Evolutionary conservation across 2,888 invertebrate species (phyloP), one percentile per base, ranked within the genome.

Genomic region (Bhutanitis thaidina): DNA sequence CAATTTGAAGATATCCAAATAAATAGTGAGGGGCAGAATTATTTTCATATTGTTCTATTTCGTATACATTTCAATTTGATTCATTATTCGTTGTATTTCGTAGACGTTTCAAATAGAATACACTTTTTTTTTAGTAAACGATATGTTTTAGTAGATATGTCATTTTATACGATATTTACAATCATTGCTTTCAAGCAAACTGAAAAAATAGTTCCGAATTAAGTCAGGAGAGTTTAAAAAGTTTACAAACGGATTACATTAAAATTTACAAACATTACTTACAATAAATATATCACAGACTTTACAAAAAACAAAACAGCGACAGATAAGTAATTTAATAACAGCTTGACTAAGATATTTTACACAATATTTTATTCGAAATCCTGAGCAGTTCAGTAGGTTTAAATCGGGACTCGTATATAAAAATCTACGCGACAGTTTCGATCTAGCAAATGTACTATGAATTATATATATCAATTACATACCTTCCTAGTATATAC

Each of bases 221-320:
- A 8, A 27, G 27, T 27, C 7, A 27, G 7, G 8, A 27, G 8
- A 27, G 27, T 27, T 27, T 1, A 27, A 7, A 8, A 8, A 27
- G 27, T 27, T 27, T 27, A 27, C 27, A 27, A 27, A 27, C 27
- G 27, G 56, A 65, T 69, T 74, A 80, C 58, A 73, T 64, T 75
- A 72, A 64, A 74, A 80, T 84, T 73, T 86, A 85, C 83, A 87
- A 72, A 51, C 55, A 59, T 65, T 76, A 77, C 86, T 89, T 88
- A 88, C 76, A 82, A 84, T 88, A 89, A 86, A 88, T 89, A 88
- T 89, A 89, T 89, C 89, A 89, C 89, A 89, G 89, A 88, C 84
- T 82, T 79, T 86, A 89, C 85, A 87, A 82, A 79, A 85, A 76
- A 80, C 72, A 56, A 52, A 67, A 77, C 69, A 54, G 57, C 71